Conservation (phyloP, 2,888 invertebrate species). For the Cheilosia variabilis region DNA sequence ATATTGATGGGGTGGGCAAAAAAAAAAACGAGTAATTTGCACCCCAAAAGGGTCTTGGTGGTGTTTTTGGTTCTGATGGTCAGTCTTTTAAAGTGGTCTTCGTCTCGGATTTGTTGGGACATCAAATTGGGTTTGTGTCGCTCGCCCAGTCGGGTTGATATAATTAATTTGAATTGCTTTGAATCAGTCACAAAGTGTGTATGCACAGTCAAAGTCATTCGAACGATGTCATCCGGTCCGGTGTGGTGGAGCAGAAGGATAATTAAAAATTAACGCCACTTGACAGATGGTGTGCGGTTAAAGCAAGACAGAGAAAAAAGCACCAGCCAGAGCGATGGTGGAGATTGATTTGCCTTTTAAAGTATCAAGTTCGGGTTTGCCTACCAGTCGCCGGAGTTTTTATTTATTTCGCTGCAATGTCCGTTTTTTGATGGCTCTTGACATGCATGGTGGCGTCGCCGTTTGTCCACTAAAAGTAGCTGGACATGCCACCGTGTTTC, state of each 20-base stretch:
- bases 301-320: neutral
- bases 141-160: conserved; percentile 21
- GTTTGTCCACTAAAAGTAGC: conserved; percentile 38
- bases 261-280: conserved; percentile 51
- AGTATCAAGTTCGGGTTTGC: conserved; percentile 58
- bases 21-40: conserved; percentile 48
- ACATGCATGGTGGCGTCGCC: conserved; percentile 48
- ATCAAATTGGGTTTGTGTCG: conserved; percentile 25
- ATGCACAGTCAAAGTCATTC: conserved; percentile 31
- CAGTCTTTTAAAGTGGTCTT: conserved; percentile 48
- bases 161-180: conserved; percentile 51
- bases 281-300: conserved; percentile 69
- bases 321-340: conserved; percentile 11
- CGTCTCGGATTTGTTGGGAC: conserved; percentile 19
- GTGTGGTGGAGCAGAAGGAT: conserved; percentile 28
- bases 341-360: conserved; percentile 49
- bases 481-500: conserved; percentile 66
- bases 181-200: conserved; percentile 31
- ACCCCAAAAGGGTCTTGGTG: conserved; percentile 31
- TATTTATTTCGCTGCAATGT: neutral
- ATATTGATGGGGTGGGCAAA: conserved; percentile 26
- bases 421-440: conserved; percentile 19
- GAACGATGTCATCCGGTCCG: conserved; percentile 41
- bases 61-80: conserved; percentile 30
- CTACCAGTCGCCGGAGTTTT: neutral